phyloP scores from a whole-genome alignment of 2,797 vertebrate species.

The Calcarius lapponicus region DNA sequence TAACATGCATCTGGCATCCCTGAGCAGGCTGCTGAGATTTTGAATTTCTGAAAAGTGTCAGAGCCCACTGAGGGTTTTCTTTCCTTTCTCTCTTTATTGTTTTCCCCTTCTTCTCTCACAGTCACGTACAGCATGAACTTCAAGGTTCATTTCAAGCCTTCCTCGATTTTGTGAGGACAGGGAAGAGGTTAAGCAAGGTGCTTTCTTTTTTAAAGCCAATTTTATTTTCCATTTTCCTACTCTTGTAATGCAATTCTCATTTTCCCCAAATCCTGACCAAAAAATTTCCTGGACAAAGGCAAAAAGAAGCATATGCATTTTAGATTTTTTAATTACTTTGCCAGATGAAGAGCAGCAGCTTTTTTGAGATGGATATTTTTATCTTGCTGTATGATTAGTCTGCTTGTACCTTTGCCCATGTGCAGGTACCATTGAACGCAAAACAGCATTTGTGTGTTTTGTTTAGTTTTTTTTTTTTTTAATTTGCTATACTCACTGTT shows the following conservation, averaged over 20 bases:
- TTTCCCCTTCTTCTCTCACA: neutral
- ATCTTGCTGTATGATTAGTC: neutral
- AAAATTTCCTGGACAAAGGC: neutral
- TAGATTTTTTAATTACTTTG: neutral
- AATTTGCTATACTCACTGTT: neutral
- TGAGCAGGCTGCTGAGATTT: neutral
- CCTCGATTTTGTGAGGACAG: neutral
- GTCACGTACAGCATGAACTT: neutral
- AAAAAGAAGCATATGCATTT: neutral
- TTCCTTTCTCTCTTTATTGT: neutral
- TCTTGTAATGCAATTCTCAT: neutral
- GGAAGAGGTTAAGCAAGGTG: neutral
- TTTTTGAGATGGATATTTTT: neutral
- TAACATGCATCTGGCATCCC: neutral
- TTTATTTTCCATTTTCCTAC: neutral
- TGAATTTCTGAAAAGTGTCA: neutral
- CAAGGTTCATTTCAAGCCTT: neutral
- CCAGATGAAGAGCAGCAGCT: neutral
- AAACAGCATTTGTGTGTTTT: neutral
- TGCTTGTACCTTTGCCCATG: accelerated
- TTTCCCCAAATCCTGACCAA: neutral
- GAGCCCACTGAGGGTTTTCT: neutral
- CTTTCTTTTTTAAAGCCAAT: accelerated
- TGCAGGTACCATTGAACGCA: neutral
- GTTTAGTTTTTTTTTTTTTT: too few species aligned